Evolutionary conservation across 2,797 vertebrate genomes (phyloP).

Genomic region (Hypotaenidia okinawae): DNA sequence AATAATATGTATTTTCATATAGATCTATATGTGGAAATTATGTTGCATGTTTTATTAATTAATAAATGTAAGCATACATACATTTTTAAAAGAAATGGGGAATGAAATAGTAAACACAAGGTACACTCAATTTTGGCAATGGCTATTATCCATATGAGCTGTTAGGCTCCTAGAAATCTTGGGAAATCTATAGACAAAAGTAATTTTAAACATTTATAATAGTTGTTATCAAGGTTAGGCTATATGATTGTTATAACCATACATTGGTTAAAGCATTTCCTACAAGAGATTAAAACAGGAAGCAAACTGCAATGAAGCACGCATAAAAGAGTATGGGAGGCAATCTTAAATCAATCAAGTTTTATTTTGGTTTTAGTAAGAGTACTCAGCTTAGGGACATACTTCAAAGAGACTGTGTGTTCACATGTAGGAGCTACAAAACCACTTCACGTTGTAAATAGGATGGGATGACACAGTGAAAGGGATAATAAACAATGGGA

Average conservation of each 20-base stretch:
- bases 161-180: not conserved
- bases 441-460: not conserved
- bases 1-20: not conserved
- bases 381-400: not conserved
- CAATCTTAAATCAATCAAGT: not conserved
- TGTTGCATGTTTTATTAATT: not conserved
- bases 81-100: not conserved
- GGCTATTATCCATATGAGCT: not conserved
- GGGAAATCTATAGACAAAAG: not conserved
- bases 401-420: not conserved
- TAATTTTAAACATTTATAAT: not conserved
- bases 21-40: not conserved
- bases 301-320: not conserved
- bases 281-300: not conserved
- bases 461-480: no score
- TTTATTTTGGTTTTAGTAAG: not conserved
- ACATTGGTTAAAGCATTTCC: not conserved
- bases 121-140: not conserved
- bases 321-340: not conserved
- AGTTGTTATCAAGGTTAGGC: not conserved
- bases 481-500: no score
- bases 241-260: not conserved
- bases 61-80: not conserved
- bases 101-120: not conserved
- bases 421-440: not conserved